Conservation (phyloP, 2,113 vertebrate species). For the Athene cunicularia region DNA sequence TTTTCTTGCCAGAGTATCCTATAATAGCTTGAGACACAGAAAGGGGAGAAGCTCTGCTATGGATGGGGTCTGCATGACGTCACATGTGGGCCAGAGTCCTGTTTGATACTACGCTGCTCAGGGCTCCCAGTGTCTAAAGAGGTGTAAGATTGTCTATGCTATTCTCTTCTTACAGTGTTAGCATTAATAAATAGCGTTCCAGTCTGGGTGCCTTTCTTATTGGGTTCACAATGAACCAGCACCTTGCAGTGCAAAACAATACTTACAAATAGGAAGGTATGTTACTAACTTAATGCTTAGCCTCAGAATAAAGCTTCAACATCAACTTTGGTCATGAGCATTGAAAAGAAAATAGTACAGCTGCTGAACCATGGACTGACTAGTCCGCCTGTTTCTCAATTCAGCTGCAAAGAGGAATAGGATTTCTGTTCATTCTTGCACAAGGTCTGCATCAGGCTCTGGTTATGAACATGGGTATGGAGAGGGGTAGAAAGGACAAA, state of each 20-base stretch:
- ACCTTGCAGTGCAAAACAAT: neutral
- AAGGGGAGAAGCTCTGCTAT: neutral
- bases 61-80: too few species aligned
- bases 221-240: neutral
- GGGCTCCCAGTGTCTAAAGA: neutral
- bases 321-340: neutral
- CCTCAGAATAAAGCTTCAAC: neutral
- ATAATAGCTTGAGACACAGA: neutral
- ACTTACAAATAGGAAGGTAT: neutral
- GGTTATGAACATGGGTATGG: neutral
- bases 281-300: neutral
- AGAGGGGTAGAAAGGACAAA: neutral
- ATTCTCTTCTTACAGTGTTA: neutral
- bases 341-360: neutral
- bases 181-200: neutral
- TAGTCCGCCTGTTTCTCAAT: neutral
- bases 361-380: neutral
- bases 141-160: neutral
- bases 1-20: neutral
- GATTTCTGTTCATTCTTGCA: neutral
- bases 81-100: neutral
- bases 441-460: neutral
- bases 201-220: neutral
- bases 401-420: neutral
- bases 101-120: rapidly evolving